Conservation (phyloP, 2,113 vertebrate genomes). For the Pionites leucogaster region DNA sequence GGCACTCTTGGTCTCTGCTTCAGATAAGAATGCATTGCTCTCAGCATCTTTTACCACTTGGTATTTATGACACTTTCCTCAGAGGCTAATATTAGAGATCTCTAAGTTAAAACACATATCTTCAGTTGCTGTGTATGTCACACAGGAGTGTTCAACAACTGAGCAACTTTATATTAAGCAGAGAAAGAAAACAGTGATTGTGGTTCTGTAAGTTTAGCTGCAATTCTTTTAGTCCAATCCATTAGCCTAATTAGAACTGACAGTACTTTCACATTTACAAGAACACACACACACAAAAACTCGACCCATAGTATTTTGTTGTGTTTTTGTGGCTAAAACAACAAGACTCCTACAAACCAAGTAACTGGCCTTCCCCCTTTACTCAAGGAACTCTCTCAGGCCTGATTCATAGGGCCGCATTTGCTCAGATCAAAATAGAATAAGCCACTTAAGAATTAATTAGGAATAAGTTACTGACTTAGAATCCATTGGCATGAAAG, state of each 20-base stretch:
- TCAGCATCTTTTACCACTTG: not conserved
- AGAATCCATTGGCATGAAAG: not conserved
- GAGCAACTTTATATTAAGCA: not conserved
- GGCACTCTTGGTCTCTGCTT: not conserved
- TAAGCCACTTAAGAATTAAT: slow-evolving; percentile 10
- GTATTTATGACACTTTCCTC: not conserved
- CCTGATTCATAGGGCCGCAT: not conserved
- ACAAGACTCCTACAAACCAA: not conserved
- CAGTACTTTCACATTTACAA: not conserved
- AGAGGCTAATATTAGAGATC: not conserved
- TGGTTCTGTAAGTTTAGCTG: not conserved
- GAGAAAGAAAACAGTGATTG: not conserved
- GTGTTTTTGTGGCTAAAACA: not conserved
- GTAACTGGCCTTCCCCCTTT: not conserved
- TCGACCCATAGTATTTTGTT: not conserved
- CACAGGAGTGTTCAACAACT: not conserved
- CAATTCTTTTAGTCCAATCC: not conserved
- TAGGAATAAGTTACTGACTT: slow-evolving; percentile 2
- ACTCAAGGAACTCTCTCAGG: not conserved
- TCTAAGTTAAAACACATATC: not conserved
- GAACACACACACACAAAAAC: not conserved
- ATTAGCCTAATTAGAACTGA: not conserved
- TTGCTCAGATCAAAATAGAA: slow-evolving; percentile 28
- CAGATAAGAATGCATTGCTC: not conserved
- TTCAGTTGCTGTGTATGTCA: not conserved